Conservation (phyloP, 2,888 invertebrate species). For the Conomelus anceps region DNA sequence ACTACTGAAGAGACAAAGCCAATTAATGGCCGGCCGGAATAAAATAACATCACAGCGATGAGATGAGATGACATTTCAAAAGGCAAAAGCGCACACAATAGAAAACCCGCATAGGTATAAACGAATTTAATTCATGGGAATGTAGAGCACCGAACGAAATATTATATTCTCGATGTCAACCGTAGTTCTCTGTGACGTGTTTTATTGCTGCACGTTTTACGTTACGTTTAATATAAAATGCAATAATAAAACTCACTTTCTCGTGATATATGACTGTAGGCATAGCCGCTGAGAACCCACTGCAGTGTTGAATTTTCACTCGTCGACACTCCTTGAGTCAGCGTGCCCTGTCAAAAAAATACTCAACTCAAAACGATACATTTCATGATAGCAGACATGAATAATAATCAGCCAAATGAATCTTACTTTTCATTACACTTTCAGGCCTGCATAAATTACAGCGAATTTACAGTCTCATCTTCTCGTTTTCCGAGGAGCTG, state of each 20-base stretch:
- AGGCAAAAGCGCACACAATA: background rate
- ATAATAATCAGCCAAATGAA: background rate
- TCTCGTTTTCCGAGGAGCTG: background rate
- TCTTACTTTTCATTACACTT: background rate
- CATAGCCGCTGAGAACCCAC: conserved; percentile 39
- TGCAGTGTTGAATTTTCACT: conserved; percentile 38
- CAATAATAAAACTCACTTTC: conserved; percentile 30
- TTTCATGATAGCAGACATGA: background rate
- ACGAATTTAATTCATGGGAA: background rate
- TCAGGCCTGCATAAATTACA: background rate
- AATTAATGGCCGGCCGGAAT: background rate
- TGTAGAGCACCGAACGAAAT: background rate
- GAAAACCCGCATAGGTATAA: background rate
- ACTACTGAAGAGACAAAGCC: background rate
- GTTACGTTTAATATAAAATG: background rate
- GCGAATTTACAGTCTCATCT: too few relatives aligned
- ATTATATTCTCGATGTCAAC: background rate
- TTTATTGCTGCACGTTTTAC: background rate
- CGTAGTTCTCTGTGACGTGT: background rate
- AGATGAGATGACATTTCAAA: background rate
- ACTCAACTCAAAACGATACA: conserved; percentile 42
- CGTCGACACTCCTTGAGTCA: conserved; percentile 35
- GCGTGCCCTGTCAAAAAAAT: conserved; percentile 35
- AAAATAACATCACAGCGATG: too few relatives aligned
- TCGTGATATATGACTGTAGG: conserved; percentile 34